Base-by-base conservation (phyloP, 2,797 vertebrate genomes). In the Chelonia mydas region DNA sequence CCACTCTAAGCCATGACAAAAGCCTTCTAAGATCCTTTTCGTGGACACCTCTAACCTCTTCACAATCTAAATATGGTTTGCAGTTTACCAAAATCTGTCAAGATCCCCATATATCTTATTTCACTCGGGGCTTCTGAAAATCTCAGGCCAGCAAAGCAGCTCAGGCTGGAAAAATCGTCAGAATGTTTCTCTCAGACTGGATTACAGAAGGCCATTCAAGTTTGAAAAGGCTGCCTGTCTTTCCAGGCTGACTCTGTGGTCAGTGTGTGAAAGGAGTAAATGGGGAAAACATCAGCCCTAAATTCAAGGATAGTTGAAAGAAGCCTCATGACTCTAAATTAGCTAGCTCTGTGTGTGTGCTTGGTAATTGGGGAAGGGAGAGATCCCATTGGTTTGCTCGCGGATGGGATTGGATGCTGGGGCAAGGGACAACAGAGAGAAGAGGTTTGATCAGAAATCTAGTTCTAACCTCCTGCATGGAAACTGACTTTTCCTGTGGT, bases 371-470 rank as follows among this genome's bases (percentile, higher is more conserved):
- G 50, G 41, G 76, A 61, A 76, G 89, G 25, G 33, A 31, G 37
- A 15, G 61, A 50, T n/a, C 8, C 21, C 0, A 0, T 3, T 81
- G 57, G 57, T n/a, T 31, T n/a, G 19, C n/a, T 41, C 59, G 25
- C 37, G 41, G 33, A 5, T 81, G 76, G 59, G 87, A 45, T 2
- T 78, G 83, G 59, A 41, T 77, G 7, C 45, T 77, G 45, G 23
- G 89, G 11, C 11, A 21, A 21, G 4, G 11, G 82, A 77, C 87
- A 88, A 37, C 6, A 28, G 50, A 33, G 47, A 2, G 0, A 31
- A 76, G 53, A 92, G 61, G 23, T 45, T 57, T 90, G 83, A 77
- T 57, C 86, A 91, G 19, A 72, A 45, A 33, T 93, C 87, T 89
- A 53, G n/a, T 83, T 79, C n/a, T 53, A 33, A 27, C 19, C 49